phyloP scores from a whole-genome alignment of 2,888 invertebrate species.

The Arrhopalites spinosus region DNA sequence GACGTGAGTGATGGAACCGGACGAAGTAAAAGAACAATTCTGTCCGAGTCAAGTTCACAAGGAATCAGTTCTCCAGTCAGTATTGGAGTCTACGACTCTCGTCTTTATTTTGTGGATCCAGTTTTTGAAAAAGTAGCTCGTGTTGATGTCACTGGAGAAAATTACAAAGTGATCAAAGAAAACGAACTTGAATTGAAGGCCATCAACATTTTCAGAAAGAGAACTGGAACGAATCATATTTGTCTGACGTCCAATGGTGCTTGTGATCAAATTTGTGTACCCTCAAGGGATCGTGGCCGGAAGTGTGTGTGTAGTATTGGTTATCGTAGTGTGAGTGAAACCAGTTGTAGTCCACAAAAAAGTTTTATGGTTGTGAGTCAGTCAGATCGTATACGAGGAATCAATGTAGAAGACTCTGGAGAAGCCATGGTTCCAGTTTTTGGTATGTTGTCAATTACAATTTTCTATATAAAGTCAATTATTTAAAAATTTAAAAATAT shows the following conservation, averaged over 20 bases:
- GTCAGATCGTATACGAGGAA: constrained; percentile 83
- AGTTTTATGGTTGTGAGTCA: constrained; percentile 93
- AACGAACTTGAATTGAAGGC: constrained; percentile 87
- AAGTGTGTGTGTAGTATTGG: constrained; percentile 91
- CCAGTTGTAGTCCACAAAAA: constrained; percentile 76
- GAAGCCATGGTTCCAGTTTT: constrained; percentile 50
- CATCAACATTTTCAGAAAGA: constrained; percentile 84
- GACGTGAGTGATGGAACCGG: constrained; percentile 64
- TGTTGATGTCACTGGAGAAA: constrained; percentile 79
- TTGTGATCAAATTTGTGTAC: constrained; percentile 93
- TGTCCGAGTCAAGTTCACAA: constrained; percentile 64
- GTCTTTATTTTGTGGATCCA: constrained; percentile 86
- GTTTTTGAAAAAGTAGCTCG: constrained; percentile 85
- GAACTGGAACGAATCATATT: constrained; percentile 70
- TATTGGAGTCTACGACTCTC: constrained; percentile 78
- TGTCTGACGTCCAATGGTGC: constrained; percentile 86
- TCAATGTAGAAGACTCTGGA: constrained; percentile 63
- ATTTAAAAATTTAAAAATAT: no score
- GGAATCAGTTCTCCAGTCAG: constrained; percentile 76
- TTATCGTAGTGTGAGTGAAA: constrained; percentile 77
- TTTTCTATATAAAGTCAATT: background rate
- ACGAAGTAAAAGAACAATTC: constrained; percentile 65
- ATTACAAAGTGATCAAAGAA: constrained; percentile 74
- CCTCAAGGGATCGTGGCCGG: constrained; percentile 74
- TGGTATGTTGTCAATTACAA: constrained; percentile 1